Base-by-base conservation (phyloP, 2,797 vertebrate genomes). In the Scolopax bukidnonensis region DNA sequence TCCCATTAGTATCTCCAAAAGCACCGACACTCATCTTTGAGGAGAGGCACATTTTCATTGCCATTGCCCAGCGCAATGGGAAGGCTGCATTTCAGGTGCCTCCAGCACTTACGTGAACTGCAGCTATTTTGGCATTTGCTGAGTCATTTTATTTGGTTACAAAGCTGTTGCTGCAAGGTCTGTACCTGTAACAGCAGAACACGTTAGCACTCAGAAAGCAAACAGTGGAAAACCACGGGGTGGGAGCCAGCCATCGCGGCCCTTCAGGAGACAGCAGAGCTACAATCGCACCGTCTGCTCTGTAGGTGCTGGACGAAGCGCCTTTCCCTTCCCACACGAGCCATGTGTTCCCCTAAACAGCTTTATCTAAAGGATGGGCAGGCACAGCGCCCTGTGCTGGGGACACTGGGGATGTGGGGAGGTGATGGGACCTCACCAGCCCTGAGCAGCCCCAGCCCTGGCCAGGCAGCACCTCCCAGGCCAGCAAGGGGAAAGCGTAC, bases 211-310 rank as follows among this genome's bases (percentile, higher is more conserved):
- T 43, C 20, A 15, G 45, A 36, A 70, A 50, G 21, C 16, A 32
- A 91, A 51, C 2, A 6, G 6, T 10, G 30, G 40, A 43, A 65
- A 78, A 57, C 10, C 61, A 65, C 10, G 1, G 79, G 50, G 5
- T 3, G 7, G 68, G 47, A 56, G 18, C 25, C 3, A 1, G n/a
- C 4, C 0, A 15, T 19, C 4, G 2, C 61, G 15, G 36, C 5
- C 45, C 12, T 11, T 16, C 11, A 9, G 33, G 47, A 1, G 16
- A 10, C 0, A 47, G 14, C 16, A 0, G 28, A 54, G 15, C 36
- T 25, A 33, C 48, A 15, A 8, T 21, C 2, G 16, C 32, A 4
- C 33, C 9, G 73, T 11, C n/a, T 16, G 10, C 76, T 20, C 75
- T 4, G 1, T 5, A 28, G 81, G 59, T 56, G 70, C 48, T 32